Evolutionary conservation across 2,113 vertebrate genomes (phyloP).

Genomic region (Istiophorus platypterus): DNA sequence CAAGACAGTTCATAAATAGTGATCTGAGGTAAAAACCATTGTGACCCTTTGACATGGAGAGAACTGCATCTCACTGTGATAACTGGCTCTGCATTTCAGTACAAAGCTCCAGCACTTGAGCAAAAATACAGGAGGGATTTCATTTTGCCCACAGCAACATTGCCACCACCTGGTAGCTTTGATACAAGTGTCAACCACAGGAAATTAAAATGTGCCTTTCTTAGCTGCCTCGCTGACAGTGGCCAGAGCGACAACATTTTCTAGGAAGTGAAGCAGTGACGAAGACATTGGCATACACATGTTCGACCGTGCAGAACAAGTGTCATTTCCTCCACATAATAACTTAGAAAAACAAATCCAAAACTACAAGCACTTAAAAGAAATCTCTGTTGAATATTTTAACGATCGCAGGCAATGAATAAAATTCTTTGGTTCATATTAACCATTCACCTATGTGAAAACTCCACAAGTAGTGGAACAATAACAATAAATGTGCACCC

Average conservation of each 20-base stretch:
- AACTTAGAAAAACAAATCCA: neutral
- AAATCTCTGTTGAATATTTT: conserved; percentile 19
- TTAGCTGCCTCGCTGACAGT: neutral
- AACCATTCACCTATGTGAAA: conserved; percentile 13
- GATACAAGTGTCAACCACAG: conserved; percentile 24
- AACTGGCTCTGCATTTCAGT: conserved; percentile 32
- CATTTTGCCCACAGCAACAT: conserved; percentile 76
- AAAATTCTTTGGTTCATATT: neutral
- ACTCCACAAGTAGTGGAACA: conserved; percentile 3
- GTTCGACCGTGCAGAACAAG: neutral
- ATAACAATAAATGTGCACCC: too few relatives aligned
- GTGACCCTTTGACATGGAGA: neutral
- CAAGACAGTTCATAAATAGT: neutral
- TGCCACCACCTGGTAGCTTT: conserved; percentile 81
- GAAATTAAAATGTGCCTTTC: neutral
- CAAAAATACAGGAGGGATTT: conserved; percentile 45
- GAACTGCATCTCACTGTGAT: conserved; percentile 16
- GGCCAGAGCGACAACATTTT: neutral
- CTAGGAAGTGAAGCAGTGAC: neutral
- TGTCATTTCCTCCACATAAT: neutral
- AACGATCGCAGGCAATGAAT: neutral
- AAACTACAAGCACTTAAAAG: conserved; percentile 2
- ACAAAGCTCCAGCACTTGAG: conserved; percentile 7
- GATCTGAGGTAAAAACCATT: conserved; percentile 23
- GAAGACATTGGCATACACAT: neutral